Base-by-base conservation (phyloP, 1,140 invertebrate species). In the Drosophila saltans region DNA sequence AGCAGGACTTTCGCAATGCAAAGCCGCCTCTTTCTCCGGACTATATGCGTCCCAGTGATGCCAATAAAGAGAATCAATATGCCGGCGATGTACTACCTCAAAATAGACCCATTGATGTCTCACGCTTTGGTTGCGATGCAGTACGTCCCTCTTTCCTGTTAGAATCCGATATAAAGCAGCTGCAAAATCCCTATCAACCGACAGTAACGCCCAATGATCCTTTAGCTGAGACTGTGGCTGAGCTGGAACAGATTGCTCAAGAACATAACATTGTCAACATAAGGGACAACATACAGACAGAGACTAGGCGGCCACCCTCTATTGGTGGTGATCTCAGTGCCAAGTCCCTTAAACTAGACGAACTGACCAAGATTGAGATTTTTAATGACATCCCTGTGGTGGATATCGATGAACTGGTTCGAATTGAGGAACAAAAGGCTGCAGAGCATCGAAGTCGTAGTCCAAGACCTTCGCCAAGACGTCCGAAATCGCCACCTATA, bases 81-180 rank as follows among this genome's bases (percentile, higher is more conserved):
- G 16, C 78, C 0, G 84, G 78, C 0, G 78, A 74, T 1, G 40
- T 67, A 26, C 21, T 91, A 61, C 91, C 91, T 9, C 91, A 92
- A 61, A 92, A 92, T 66, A 69, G 75, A 4, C 90, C 91, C 55
- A 92, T 92, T n/a, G 91, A 92, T 59, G 84, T 92, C 1, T 80
- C 90, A 0, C 89, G 76, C 24, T 92, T 89, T 65, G 82, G 71
- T 4, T 69, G 82, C 11, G 78, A 91, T 60, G 56, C 86, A 10
- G 79, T 90, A 40, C 88, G 86, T 43, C 86, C 86, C 0, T 67
- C 81, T 0, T 73, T 69, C 3, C 56, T 84, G 0, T 10, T 71
- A 7, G 80, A 89, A 6, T 67, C 85, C 0, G 86, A 90, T 30
- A 63, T 81, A n/a, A 68, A 76, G 30, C 69, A 61, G 61, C 8